A percentile compares a stretch with the other conserved stretches of the same genome.
phyloP scores from a whole-genome alignment of 2,113 vertebrate species.

The Brevimyrus niger region DNA sequence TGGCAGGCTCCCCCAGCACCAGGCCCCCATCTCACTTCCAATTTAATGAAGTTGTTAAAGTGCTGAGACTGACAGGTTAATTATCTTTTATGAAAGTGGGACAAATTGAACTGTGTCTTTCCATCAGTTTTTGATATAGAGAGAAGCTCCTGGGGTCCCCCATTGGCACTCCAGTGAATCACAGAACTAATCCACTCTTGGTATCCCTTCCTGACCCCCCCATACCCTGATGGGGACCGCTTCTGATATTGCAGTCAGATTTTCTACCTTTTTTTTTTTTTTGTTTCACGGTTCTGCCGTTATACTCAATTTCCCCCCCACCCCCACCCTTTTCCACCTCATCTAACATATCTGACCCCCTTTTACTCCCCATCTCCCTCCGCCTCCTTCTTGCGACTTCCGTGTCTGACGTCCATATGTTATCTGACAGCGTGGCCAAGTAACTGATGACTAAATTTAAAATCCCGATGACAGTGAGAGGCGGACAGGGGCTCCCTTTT shows the following conservation, averaged over 20 bases:
- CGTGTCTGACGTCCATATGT: slow-evolving; percentile 65
- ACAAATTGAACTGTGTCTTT: slow-evolving; percentile 99
- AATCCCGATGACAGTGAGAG: slow-evolving; percentile 95
- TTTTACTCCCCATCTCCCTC: slow-evolving; percentile 12
- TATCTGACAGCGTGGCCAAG: slow-evolving; percentile 77
- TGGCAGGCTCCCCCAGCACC: slow-evolving; percentile 47
- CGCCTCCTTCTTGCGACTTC: slow-evolving; percentile 19
- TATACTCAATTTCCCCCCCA: slow-evolving; percentile 66
- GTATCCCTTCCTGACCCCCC: slow-evolving; percentile 60
- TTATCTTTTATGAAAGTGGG: slow-evolving; percentile 98
- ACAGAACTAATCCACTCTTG: slow-evolving; percentile 72
- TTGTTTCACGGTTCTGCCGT: slow-evolving; percentile 72
- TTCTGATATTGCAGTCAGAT: slow-evolving; percentile 56
- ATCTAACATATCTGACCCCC: slow-evolving; percentile 30
- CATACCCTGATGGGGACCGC: slow-evolving; percentile 58
- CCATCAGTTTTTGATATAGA: slow-evolving; percentile 88
- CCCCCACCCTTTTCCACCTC: slow-evolving; percentile 32
- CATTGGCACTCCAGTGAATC: slow-evolving; percentile 71
- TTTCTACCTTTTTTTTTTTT: slow-evolving; percentile 37
- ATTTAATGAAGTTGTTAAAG: slow-evolving; percentile 95
- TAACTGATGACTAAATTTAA: slow-evolving; percentile 98
- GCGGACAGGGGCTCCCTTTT: slow-evolving; percentile 41
- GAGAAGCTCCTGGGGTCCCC: slow-evolving; percentile 71
- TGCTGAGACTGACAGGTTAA: slow-evolving; percentile 97
- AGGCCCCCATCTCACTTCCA: slow-evolving; percentile 67